Conservation (phyloP, 1,140 invertebrate species). For the Aphis gossypii region DNA sequence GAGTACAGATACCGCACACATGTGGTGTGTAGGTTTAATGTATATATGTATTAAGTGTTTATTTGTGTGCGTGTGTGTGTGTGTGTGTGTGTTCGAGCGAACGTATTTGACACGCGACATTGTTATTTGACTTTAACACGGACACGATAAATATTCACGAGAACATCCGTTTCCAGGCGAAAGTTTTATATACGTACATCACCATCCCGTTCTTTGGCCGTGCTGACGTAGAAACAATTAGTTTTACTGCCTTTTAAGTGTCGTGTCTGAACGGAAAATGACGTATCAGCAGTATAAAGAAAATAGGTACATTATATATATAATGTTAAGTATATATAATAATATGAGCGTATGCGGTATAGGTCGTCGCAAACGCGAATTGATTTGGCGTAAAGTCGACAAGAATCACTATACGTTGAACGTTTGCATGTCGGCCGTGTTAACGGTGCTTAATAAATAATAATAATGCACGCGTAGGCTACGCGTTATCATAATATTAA, state of each 20-base stretch:
- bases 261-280: background rate
- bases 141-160: constrained; percentile 11
- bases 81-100: background rate
- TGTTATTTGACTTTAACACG: constrained; percentile 6
- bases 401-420: no score
- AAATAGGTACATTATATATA: no score
- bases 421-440: background rate
- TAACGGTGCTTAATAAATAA: background rate
- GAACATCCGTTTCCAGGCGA: background rate
- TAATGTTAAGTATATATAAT: no score
- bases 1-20: no score
- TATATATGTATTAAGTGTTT: background rate
- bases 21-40: no score
- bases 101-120: background rate
- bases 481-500: background rate
- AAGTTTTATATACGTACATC: background rate
- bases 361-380: no score
- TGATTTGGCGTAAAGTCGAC: no score
- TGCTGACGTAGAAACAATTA: background rate
- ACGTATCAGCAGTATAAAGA: background rate
- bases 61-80: background rate
- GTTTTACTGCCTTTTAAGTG: background rate
- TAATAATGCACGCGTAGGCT: background rate
- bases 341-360: no score
- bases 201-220: no score